Evolutionary conservation across 2,797 vertebrate species (phyloP).

Genomic region (Peromyscus melanophrys): DNA sequence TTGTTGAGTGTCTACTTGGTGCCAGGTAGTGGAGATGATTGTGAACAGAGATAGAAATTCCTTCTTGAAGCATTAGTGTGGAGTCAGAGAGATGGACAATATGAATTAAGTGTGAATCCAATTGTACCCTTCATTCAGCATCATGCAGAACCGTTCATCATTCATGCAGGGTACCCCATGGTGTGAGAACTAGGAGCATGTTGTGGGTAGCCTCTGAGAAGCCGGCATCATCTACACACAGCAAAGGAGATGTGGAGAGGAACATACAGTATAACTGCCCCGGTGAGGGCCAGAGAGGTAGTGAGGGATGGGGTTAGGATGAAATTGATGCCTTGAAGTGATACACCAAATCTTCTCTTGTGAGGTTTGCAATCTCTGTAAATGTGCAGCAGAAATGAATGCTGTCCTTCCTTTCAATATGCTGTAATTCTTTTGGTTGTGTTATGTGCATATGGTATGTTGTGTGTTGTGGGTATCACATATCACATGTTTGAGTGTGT

Average conservation of each 20-base stretch:
- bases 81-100: neutral
- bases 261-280: neutral
- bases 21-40: neutral
- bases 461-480: neutral
- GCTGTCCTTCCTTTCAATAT: neutral
- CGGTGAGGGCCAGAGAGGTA: neutral
- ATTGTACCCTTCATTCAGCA: neutral
- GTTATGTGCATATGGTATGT: neutral
- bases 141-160: too few species aligned
- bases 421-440: neutral
- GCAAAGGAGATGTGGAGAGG: neutral
- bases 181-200: neutral
- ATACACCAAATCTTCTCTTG: neutral
- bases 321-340: neutral
- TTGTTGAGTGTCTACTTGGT: neutral
- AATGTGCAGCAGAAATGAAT: neutral
- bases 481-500: neutral
- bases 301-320: neutral
- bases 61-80: neutral
- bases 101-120: neutral
- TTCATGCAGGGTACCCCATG: neutral
- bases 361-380: neutral
- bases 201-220: neutral
- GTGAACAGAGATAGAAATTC: neutral
- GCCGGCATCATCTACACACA: neutral